Evolutionary conservation across 1,140 invertebrate genomes (phyloP), one percentile per base, ranked within the genome.

Genomic region (Diabrotica virgifera): DNA sequence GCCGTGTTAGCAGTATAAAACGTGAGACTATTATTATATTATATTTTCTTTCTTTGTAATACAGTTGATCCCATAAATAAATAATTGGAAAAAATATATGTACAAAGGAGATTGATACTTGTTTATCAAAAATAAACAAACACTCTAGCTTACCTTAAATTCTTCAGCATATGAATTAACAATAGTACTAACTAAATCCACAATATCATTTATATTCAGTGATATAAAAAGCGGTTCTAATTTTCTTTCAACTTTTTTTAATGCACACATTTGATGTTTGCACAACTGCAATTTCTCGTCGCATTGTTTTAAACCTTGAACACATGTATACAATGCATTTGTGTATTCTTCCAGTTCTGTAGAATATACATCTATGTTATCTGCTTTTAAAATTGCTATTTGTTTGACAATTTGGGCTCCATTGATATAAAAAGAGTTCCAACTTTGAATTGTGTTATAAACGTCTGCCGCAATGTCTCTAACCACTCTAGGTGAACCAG

Each of bases 391-490:
- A 12, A 58, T 37, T 46, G 71, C 70, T 40, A 78, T 76, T 64
- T 74, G 57, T 69, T 75, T 75, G 9, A 77, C 70, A 62, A 76
- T 63, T 12, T 58, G 58, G 12, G 72, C 72, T 7, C 78, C 78
- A 60, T 70, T 66, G n/a, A 78, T 73, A 57, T 79, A 77, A 46
- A 64, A 57, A 36, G 69, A 63, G 63, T 78, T 79, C 78, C 78
- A 79, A 64, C 67, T 68, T 68, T 79, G 78, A 36, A 79, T 78
- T 66, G 68, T 74, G 68, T 78, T 79, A 55, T 78, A 75, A 37
- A 78, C 50, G 69, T 79, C 77, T 5, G 77, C 77, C 10, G 66
- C 64, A n/a, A 77, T 72, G 69, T 79, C 78, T 36, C 71, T 62
- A 9, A 70, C 69, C 7, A 77, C 66, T 63, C 78, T 61, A 54